Conservation (phyloP, 1,140 invertebrate genomes). For the Caenorhabditis brenneri region DNA sequence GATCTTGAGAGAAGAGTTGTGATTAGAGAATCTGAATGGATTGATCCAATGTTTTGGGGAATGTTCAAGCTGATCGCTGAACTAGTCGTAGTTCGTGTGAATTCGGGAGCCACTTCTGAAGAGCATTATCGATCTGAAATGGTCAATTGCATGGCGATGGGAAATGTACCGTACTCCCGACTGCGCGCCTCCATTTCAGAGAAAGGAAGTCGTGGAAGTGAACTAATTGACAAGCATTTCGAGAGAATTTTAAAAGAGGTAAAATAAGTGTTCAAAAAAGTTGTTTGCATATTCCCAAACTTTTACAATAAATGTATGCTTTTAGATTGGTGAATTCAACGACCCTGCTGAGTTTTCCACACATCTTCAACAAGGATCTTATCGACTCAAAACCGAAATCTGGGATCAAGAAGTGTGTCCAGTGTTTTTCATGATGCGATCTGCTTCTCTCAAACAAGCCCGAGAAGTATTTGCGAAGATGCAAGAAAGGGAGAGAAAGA, state of each 20-base stretch:
- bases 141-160: constrained; percentile 42
- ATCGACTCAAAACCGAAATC: background rate
- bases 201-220: constrained; percentile 42
- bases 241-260: constrained; percentile 25
- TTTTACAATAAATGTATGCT: no score
- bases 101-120: background rate
- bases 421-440: constrained; percentile 44
- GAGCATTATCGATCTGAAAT: constrained; percentile 42
- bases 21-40: constrained; percentile 20
- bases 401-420: constrained; percentile 47
- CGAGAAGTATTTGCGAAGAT: background rate
- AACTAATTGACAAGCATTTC: constrained; percentile 14
- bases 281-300: background rate
- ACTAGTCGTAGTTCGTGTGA: constrained; percentile 38
- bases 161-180: constrained; percentile 24
- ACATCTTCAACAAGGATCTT: constrained; percentile 15
- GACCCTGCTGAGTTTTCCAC: background rate
- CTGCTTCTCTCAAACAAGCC: background rate
- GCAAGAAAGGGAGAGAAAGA: background rate
- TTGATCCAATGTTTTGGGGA: constrained; percentile 41
- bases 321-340: constrained; percentile 31
- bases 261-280: background rate
- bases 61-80: constrained; percentile 47
- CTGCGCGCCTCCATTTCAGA: constrained; percentile 33
- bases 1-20: background rate